Base-by-base conservation (phyloP, 2,113 vertebrate genomes). In the Ellobius talpinus region DNA sequence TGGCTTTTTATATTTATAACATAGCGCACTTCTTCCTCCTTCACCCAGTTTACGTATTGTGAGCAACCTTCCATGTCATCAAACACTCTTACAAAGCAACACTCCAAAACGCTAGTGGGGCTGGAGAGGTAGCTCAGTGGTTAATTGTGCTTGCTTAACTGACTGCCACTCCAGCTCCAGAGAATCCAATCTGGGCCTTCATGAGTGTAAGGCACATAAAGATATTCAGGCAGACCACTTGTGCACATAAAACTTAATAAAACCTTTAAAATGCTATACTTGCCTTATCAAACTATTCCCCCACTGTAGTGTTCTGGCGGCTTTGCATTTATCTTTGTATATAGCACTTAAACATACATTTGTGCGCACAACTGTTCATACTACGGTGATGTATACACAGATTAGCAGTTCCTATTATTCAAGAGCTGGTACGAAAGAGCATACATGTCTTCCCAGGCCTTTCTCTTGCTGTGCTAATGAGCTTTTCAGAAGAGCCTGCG, bases 1-100 rank as follows among this genome's bases (percentile, higher is more conserved):
- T 76, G 90, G 50, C 84, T 95, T 66, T 95, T 96, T 92, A 63
- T 85, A 63, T 86, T 91, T 78, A 84, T 61, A 66, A 26, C 79
- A 87, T 7, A 91, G 12, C 50, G 11, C n/a, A 95, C 50, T 72
- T 82, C 72, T 96, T 93, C 88, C 82, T 79, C 21, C 61, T 68
- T 89, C 26, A 55, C 45, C 76, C 76, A 58, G 77, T 82, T 90
- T 87, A n/a, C 36, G 79, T 93, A 81, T 61, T 84, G 19, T 82
- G 21, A 89, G 6, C 66, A 77, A 79, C 90, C 91, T 78, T 39
- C 13, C 14, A 24, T 66, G 50, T 74, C 77, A 76, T 90, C 82
- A 87, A 87, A 68, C 17, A 73, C 13, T 86, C 70, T 90, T 89
- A 58, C 50, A 50, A 92, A 79, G 66, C 58, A 86, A 74, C 2